Conservation (phyloP, 2,113 vertebrate species). For the Scomber scombrus region DNA sequence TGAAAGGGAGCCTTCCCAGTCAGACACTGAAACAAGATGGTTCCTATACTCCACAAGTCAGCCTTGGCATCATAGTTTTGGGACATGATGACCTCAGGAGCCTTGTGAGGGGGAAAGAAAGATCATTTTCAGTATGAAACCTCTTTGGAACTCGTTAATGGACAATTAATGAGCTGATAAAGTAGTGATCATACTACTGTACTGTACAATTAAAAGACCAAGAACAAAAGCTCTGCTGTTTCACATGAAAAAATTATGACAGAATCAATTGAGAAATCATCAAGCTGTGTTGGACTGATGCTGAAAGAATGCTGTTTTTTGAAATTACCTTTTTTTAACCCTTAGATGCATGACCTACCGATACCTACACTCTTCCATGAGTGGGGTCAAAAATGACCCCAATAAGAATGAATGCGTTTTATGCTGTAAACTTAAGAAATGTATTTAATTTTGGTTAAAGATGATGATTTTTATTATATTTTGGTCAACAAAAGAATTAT, state of each 20-base stretch:
- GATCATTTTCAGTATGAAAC: not conserved
- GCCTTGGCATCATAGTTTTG: constrained; percentile 98
- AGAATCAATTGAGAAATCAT: not conserved
- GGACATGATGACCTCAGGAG: constrained; percentile 99
- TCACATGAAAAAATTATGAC: not conserved
- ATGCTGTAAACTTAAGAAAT: too few relatives aligned
- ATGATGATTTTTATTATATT: too few relatives aligned
- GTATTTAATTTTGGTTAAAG: too few relatives aligned
- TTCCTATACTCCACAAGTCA: constrained; percentile 98
- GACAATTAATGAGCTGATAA: not conserved
- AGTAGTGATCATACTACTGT: not conserved
- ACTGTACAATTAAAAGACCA: not conserved
- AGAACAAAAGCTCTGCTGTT: not conserved
- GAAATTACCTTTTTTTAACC: too few relatives aligned
- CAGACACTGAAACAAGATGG: constrained; percentile 97
- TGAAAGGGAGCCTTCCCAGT: constrained; percentile 98
- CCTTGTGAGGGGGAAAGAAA: constrained; percentile 79
- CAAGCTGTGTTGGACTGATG: too few relatives aligned
- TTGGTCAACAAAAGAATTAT: too few relatives aligned
- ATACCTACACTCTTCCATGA: too few relatives aligned
- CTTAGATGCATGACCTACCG: too few relatives aligned
- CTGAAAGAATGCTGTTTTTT: not conserved
- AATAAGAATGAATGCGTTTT: too few relatives aligned
- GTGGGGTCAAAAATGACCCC: too few relatives aligned
- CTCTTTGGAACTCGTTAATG: not conserved